Evolutionary conservation across 2,888 invertebrate genomes (phyloP).

Genomic region (Dyspetes luteomarginatus): DNA sequence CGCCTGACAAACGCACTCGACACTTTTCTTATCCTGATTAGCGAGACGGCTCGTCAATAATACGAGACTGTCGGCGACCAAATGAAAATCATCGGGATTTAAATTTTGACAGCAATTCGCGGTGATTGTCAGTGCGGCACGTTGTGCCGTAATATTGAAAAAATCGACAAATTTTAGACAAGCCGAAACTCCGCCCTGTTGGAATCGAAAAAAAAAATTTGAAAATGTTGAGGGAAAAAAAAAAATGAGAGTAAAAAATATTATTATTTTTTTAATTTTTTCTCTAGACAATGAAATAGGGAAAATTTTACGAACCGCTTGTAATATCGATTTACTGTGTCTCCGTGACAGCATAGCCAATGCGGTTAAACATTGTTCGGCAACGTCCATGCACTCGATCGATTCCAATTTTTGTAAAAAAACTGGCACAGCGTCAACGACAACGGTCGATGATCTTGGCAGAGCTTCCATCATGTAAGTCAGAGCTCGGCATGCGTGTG

Average conservation of each 20-base stretch:
- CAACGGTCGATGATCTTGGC: constrained; percentile 97
- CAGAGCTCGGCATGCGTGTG: constrained; percentile 98
- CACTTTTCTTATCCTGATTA: constrained; percentile 98
- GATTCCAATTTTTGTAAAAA: constrained; percentile 98
- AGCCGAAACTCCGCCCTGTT: constrained; percentile 96
- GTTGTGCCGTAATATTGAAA: constrained; percentile 99
- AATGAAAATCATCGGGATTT: constrained; percentile 96
- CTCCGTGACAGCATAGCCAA: constrained; percentile 98
- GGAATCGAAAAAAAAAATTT: neutral
- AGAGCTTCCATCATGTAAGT: constrained; percentile 99
- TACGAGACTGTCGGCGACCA: constrained; percentile 94
- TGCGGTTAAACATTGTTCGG: constrained; percentile 98
- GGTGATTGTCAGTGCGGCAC: constrained; percentile 97
- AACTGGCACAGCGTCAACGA: constrained; percentile 98
- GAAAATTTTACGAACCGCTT: constrained; percentile 87
- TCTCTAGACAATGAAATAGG: constrained; percentile 5
- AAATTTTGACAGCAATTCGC: constrained; percentile 99
- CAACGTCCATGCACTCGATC: constrained; percentile 99
- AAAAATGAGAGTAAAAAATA: no score
- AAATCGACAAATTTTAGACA: constrained; percentile 99
- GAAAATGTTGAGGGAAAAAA: neutral
- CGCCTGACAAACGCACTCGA: constrained; percentile 98
- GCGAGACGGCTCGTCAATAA: constrained; percentile 91
- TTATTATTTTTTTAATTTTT: constrained; percentile 18
- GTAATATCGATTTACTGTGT: constrained; percentile 98